A percentile compares a stretch with the other conserved stretches of the same genome.
Conservation (phyloP, 2,797 vertebrate genomes). For the Cottoperca gobio region DNA sequence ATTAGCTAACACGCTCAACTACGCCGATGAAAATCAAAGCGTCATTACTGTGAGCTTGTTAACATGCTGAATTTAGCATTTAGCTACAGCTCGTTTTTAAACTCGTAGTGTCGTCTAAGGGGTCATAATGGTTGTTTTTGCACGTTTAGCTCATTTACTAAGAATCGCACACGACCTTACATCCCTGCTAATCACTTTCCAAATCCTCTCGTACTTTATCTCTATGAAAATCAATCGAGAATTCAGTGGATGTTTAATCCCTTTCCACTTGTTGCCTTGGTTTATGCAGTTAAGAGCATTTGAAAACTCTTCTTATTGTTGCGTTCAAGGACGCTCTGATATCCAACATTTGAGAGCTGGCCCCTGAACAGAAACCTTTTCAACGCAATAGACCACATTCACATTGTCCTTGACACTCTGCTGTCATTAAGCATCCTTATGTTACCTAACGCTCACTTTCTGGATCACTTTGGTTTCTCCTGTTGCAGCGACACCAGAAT, state of each 20-base stretch:
- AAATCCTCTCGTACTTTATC: too few relatives aligned
- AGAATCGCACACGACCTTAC: neutral
- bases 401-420: neutral
- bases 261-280: neutral
- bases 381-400: neutral
- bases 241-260: too few relatives aligned
- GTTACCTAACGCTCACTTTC: too few relatives aligned
- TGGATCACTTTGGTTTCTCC: too few relatives aligned
- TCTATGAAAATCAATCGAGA: too few relatives aligned
- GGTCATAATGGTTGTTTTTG: neutral
- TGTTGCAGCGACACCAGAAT: too few relatives aligned
- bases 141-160: neutral
- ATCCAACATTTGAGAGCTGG: neutral
- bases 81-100: too few relatives aligned
- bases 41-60: too few relatives aligned
- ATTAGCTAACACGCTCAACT: too few relatives aligned
- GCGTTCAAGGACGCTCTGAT: neutral
- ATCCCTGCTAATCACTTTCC: too few relatives aligned
- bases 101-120: too few relatives aligned
- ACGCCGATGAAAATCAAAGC: too few relatives aligned
- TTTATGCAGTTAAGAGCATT: neutral
- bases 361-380: neutral
- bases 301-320: neutral
- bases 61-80: neutral
- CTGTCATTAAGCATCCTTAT: neutral